Base-by-base conservation (phyloP, 2,888 invertebrate genomes). In the Agrypnus murinus region DNA sequence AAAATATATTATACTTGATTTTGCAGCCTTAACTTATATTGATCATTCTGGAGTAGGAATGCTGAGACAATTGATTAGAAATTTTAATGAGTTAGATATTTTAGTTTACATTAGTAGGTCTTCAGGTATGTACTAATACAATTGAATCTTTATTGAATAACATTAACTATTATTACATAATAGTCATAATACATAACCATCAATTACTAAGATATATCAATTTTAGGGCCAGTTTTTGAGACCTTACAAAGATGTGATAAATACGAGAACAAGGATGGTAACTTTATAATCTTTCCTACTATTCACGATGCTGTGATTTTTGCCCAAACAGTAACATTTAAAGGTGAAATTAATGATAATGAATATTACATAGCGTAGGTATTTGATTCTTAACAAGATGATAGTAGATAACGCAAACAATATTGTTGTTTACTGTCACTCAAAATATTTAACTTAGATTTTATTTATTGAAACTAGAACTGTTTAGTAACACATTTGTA, bases 1-100 rank as follows among this genome's bases (percentile, higher is more conserved):
- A 0, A 87, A 88, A 65, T 90, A 89, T 77, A 86, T 92, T 38
- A 89, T 94, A 70, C 81, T 93, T 38, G 93, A 94, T 82, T 90
- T 93, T 72, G 90, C 91, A 0, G 90, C 92, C 0, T 84, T 93
- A 25, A 90, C 91, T 31, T 92, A 92, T 80, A 88, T 93, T 69
- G 94, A 93, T 85, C 91, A 91, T 0, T 88, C 92, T 0, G 93
- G 93, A 0, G 89, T 92, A 7, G 88, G 89, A 75, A 87, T 88
- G 40, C 78, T 93, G 45, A 86, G 89, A 53, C 83, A 85, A 1
- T 84, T 92, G 2, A 88, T 90, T 69, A 84, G 86, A 12, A 92
- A 92, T 72, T 88, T 90, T 65, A 82, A 84, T 3, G 81, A 87
- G 66, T 86, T 88, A 72, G 86, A 87, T 34, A 88, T 92, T 32